These are phyloP conservation scores for Neodiprion fabricii DNA, from an alignment of 1,140 invertebrate species.

Conservation along the genomic window DNA sequence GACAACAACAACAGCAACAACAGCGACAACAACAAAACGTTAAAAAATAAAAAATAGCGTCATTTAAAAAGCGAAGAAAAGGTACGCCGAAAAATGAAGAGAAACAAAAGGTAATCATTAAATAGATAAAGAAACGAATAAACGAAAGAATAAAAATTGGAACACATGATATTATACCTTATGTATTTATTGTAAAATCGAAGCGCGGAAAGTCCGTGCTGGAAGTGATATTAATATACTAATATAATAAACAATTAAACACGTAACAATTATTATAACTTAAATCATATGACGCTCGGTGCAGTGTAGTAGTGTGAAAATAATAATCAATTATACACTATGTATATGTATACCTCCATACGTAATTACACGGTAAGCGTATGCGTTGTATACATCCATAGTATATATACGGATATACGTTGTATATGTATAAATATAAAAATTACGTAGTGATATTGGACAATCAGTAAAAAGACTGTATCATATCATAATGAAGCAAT, in stretches of 20 bases:
- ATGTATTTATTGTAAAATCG: background rate
- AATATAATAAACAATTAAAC: background rate
- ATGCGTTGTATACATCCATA: too few relatives aligned
- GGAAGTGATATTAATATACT: conserved; percentile 1
- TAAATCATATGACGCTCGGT: too few relatives aligned
- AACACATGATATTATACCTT: conserved; percentile 11
- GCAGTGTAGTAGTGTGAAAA: too few relatives aligned
- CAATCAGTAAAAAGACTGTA: conserved; percentile 65
- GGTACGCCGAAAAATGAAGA: conserved; percentile 26
- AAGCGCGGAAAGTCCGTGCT: background rate
- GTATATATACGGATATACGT: too few relatives aligned
- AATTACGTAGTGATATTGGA: conserved; percentile 59
- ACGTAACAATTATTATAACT: background rate
- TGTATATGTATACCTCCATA: too few relatives aligned
- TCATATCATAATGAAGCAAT: conserved; percentile 61
- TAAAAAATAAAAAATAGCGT: background rate
- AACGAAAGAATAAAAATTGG: conserved; percentile 7
- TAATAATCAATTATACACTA: too few relatives aligned
- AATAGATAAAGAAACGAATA: background rate
- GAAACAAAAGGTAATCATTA: conserved; percentile 11
- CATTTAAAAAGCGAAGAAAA: background rate
- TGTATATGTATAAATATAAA: too few relatives aligned
- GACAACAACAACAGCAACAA: conserved; percentile 35
- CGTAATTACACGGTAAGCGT: too few relatives aligned
- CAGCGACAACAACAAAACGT: background rate